phyloP scores from a whole-genome alignment of 2,113 vertebrate genomes.

The Herpailurus yagouaroundi region DNA sequence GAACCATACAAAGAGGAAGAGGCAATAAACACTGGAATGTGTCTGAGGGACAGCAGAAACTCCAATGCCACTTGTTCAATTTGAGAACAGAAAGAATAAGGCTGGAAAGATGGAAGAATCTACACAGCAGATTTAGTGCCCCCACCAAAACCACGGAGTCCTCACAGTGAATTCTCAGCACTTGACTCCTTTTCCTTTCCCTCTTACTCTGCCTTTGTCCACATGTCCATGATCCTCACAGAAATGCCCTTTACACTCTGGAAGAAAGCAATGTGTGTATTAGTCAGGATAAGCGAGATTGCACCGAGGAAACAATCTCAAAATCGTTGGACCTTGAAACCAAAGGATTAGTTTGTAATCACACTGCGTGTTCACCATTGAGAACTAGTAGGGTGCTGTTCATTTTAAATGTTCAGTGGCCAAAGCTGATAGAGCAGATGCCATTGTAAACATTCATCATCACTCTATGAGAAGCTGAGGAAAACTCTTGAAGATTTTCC shows the following conservation, averaged over 20 bases:
- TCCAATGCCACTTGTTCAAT: neutral
- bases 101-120: neutral
- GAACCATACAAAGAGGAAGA: neutral
- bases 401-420: neutral
- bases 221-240: neutral
- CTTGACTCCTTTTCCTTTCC: neutral
- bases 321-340: neutral
- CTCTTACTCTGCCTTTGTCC: neutral
- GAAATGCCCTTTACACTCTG: neutral
- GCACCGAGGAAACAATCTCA: neutral
- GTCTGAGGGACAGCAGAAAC: neutral
- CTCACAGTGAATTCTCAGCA: neutral
- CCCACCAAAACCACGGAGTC: neutral
- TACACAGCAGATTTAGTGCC: neutral
- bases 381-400: neutral
- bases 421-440: neutral
- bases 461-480: neutral
- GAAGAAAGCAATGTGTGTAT: neutral
- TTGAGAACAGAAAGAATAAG: neutral
- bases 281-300: neutral
- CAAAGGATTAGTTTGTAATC: neutral
- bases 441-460: neutral
- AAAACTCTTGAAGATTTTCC: neutral
- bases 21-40: neutral
- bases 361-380: neutral